These are phyloP conservation scores for Malacoctenus gilli DNA, from an alignment of 2,797 vertebrate genomes.

Conservation along the genomic window DNA sequence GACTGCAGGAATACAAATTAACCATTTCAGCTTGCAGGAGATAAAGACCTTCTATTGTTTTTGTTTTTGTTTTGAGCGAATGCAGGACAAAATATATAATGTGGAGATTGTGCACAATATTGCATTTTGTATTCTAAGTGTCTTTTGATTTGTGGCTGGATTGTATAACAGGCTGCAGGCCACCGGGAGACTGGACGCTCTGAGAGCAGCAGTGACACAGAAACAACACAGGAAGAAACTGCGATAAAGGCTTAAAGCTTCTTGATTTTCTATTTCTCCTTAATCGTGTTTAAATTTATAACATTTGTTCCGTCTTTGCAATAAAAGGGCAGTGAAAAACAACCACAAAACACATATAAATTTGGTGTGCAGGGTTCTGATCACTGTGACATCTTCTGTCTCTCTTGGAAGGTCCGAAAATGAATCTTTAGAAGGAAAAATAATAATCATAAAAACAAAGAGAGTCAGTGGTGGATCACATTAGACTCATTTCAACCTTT, in stretches of 20 bases:
- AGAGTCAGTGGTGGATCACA: no score
- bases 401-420: no score
- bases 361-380: no score
- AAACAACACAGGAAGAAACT: not conserved
- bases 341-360: no score
- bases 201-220: not conserved
- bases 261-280: no score
- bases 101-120: not conserved
- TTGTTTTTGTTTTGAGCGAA: not conserved
- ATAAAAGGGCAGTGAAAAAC: no score
- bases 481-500: no score
- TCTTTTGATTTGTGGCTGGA: not conserved
- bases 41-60: slow-evolving; percentile 13
- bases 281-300: no score
- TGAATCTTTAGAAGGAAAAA: no score
- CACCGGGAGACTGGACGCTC: not conserved
- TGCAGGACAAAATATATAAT: not conserved
- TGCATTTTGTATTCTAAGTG: not conserved
- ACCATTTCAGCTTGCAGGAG: slow-evolving; percentile 32
- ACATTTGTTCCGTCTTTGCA: no score
- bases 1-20: slow-evolving; percentile 65
- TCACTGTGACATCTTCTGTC: no score
- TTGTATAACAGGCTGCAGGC: not conserved
- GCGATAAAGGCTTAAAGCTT: not conserved
- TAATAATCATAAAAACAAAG: no score